phyloP scores from a whole-genome alignment of 2,113 vertebrate genomes.

The Muntiacus muntjak region DNA sequence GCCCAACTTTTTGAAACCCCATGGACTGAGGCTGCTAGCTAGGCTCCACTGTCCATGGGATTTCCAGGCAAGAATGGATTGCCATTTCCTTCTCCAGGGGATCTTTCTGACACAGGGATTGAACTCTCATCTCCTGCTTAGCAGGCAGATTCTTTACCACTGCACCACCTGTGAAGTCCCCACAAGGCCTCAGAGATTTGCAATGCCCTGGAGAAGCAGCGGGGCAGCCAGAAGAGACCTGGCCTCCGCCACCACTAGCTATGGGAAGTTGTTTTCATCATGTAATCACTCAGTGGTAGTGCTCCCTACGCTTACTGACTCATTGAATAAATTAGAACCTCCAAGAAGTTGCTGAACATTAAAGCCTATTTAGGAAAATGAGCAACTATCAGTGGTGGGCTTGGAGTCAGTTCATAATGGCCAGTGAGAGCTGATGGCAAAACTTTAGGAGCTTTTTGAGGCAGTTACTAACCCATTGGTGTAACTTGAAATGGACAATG shows the following conservation, averaged over 20 bases:
- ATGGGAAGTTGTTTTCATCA: background rate
- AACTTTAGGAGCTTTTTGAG: background rate
- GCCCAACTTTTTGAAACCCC: background rate
- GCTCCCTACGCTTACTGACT: background rate
- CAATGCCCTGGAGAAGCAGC: background rate
- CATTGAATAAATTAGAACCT: background rate
- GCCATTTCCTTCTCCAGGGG: background rate
- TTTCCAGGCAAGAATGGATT: background rate
- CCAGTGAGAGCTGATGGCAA: background rate
- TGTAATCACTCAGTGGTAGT: background rate
- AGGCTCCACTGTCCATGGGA: background rate
- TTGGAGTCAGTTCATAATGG: background rate
- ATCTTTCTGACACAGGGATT: background rate
- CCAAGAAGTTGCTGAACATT: background rate
- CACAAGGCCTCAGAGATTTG: background rate
- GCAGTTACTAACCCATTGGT: background rate
- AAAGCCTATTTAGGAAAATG: background rate
- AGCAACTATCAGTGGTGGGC: background rate
- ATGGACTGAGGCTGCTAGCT: background rate
- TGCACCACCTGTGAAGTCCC: background rate
- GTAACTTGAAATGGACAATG: background rate
- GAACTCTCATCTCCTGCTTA: background rate
- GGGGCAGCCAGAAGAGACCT: background rate
- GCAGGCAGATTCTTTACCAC: background rate
- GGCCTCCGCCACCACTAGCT: accelerated